Base-by-base conservation (phyloP, 2,888 invertebrate genomes). In the Diadegma fenestrale region DNA sequence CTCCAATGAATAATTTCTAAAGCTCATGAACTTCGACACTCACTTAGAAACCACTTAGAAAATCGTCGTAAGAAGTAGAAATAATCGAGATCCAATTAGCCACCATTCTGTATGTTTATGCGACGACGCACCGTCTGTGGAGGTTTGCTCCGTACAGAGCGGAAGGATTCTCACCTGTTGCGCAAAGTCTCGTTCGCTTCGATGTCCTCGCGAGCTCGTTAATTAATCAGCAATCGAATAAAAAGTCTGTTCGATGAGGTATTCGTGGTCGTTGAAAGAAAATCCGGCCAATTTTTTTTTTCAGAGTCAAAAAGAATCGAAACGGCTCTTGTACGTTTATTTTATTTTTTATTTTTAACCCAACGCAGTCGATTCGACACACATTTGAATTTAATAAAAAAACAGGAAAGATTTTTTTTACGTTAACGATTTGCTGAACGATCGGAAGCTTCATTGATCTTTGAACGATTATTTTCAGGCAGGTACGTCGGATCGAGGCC, bases 401-500 rank as follows among this genome's bases (percentile, higher is more conserved):
- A 51, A 51, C 8, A 51, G 2, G 19, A 51, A 6, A n/a, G 33
- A 8, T 37, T 37, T 37, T 37, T 37, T 37, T 37, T n/a, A n/a
- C n/a, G n/a, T n/a, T 37, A 37, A 37, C 37, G 1, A 37, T 37
- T 37, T 10, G 37, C 37, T 37, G 37, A 8, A 37, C 10, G 37
- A 37, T 37, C 37, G 37, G 37, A 37, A 84, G 58, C 78, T 80
- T 87, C 86, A 69, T 87, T 88, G 72, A 95, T 58, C 12, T 58
- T 26, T 14, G n/a, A 14, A 14, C 26, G 12, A 1, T 58, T 58
- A 14, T 58, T 58, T 95, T 64, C 94, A 98, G 98, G 99, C 22
- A 97, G 99, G 82, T 99, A 99, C 94, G 99, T 99, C 0, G 99
- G 99, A 82, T 99, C 99, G 92, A 96, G 99, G 54, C 99, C 99